Evolutionary conservation across 2,113 vertebrate species (phyloP), one percentile per base, ranked within the genome.

Genomic region (Hypomesus transpacificus): DNA sequence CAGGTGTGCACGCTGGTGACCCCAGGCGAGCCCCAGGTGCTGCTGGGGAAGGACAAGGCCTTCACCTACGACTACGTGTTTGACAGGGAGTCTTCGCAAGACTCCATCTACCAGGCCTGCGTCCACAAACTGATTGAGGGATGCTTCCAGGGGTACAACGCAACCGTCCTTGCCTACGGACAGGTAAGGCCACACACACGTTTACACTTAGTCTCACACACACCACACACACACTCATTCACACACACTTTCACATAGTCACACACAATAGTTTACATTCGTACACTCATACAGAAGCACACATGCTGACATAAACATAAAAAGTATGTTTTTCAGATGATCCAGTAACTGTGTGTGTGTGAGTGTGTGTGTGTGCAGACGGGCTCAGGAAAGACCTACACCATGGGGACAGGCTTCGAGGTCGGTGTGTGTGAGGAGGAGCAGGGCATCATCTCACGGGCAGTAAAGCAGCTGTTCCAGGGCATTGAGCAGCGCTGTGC

Each of bases 21-120:
- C 0, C 96, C 96, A 0, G 95, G 96, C 0, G 97, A 98, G 81
- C 96, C 97, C 24, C 96, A 98, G 74, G 94, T 98, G 56, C 92
- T 98, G 51, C 90, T 99, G 88, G 97, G 97, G 68, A 99, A 99
- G 85, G 97, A 99, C 92, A 99, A 99, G 74, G 96, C 97, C 81
- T 99, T 99, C 86, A 99, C 97, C 62, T 99, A 98, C 0, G 97
- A 99, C 91, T 98, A 94, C 77, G 95, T 99, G 77, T 98, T 98
- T 2, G 95, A 99, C 87, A 51, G 94, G 57, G 94, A 96, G 61
- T 94, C 95, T 0, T 94, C 94, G 87, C 97, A 99, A 86, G 90
- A 94, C 14, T 75, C 86, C 63, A 92, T 99, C 78, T 97, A 98
- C 66, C 87, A 91, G 0, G 87, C 90, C 0, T 96, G 95, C 0